Evolutionary conservation across 2,888 invertebrate genomes (phyloP).

Genomic region (Cabera pusaria): DNA sequence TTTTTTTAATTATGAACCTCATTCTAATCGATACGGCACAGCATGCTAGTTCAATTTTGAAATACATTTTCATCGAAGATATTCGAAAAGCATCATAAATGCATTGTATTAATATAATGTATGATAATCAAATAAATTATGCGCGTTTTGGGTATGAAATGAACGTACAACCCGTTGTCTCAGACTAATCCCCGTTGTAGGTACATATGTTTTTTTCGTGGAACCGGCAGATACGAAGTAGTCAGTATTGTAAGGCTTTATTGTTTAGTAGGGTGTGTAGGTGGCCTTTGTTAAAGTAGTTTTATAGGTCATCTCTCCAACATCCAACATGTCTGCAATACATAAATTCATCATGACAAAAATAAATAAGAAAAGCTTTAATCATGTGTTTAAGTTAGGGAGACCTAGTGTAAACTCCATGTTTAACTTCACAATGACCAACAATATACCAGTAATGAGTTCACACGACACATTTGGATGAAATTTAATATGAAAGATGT

Average conservation of each 20-base stretch:
- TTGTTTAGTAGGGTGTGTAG: conserved; percentile 59
- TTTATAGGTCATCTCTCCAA: conserved; percentile 25
- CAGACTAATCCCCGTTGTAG: too few species aligned
- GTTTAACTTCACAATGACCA: conserved; percentile 39
- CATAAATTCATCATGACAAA: conserved; percentile 5
- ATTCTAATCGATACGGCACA: too few species aligned
- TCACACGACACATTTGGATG: conserved; percentile 55
- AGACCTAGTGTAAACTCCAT: conserved; percentile 35
- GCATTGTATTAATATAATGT: conserved; percentile 67
- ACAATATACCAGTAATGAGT: conserved; percentile 55
- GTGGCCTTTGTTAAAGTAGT: conserved; percentile 33
- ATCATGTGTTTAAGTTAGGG: conserved; percentile 22
- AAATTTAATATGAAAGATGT: conserved; percentile 68
- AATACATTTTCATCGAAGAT: conserved; percentile 34
- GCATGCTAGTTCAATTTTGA: conserved; percentile 40
- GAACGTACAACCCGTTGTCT: conserved; percentile 44
- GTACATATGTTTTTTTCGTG: conserved; percentile 45
- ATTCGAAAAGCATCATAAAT: conserved; percentile 52
- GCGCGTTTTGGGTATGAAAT: conserved; percentile 43
- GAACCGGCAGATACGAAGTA: conserved; percentile 36
- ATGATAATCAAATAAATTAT: conserved; percentile 43
- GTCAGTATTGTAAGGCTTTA: conserved; percentile 49
- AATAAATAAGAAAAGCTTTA: conserved; percentile 25
- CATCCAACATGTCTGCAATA: conserved; percentile 3
- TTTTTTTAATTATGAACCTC: too few species aligned